Conservation (phyloP, 1,140 invertebrate species). For the Eriosoma lanigerum region DNA sequence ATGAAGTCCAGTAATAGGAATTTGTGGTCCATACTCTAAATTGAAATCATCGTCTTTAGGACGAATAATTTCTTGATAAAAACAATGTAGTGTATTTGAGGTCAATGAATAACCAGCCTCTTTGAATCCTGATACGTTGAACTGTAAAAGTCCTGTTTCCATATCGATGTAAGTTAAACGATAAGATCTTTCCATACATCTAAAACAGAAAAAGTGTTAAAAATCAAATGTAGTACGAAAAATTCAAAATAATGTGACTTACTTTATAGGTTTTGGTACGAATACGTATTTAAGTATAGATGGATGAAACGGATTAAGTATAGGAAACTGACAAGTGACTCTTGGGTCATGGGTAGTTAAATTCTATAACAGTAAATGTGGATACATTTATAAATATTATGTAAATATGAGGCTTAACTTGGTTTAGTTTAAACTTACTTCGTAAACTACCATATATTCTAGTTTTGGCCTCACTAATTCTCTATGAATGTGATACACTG, state of each 20-base stretch:
- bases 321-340: slow-evolving; percentile 54
- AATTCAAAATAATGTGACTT: neutral
- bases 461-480: slow-evolving; percentile 52
- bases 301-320: slow-evolving; percentile 54
- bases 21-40: slow-evolving; percentile 46
- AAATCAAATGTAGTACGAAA: neutral
- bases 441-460: slow-evolving; percentile 53
- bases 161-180: slow-evolving; percentile 54
- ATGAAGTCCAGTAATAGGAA: slow-evolving; percentile 39
- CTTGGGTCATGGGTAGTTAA: slow-evolving; percentile 52
- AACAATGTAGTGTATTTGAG: slow-evolving; percentile 48
- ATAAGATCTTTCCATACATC: slow-evolving; percentile 53
- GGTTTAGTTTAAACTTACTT: slow-evolving; percentile 36
- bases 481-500: slow-evolving; percentile 53
- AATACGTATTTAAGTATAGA: slow-evolving; percentile 53
- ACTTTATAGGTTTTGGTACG: slow-evolving; percentile 54
- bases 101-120: slow-evolving; percentile 52
- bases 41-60: slow-evolving; percentile 52
- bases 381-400: neutral
- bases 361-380: slow-evolving; percentile 35
- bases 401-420: neutral
- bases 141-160: slow-evolving; percentile 52
- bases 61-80: slow-evolving; percentile 54
- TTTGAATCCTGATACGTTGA: slow-evolving; percentile 53
- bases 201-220: neutral